These are phyloP conservation scores for Venusia cambrica DNA, from an alignment of 2,888 invertebrate genomes.

Conservation along the genomic window DNA sequence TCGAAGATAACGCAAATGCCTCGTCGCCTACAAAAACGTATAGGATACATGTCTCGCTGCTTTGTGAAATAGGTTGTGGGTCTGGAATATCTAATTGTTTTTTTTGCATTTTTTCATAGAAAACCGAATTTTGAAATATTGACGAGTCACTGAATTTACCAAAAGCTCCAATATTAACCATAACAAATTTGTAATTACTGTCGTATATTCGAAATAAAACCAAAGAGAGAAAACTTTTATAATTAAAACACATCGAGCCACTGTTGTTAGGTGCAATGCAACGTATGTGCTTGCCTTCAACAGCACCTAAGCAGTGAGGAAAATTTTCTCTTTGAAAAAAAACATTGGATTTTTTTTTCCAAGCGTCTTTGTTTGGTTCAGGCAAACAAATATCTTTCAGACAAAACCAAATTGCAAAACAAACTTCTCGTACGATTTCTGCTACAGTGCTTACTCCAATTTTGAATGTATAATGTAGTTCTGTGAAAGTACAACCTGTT, in stretches of 20 bases:
- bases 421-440: slow-evolving; percentile 32
- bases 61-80: slow-evolving; percentile 11
- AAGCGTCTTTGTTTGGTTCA: slow-evolving; percentile 26
- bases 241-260: slow-evolving; percentile 31
- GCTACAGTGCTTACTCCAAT: slow-evolving; percentile 30
- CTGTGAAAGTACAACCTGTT: slow-evolving; percentile 20
- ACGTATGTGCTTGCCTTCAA: slow-evolving; percentile 30
- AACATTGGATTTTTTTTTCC: slow-evolving; percentile 26
- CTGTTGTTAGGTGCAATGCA: slow-evolving; percentile 26
- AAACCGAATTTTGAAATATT: slow-evolving; percentile 32
- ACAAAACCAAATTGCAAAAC: slow-evolving; percentile 26
- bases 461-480: slow-evolving; percentile 17
- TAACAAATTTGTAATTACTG: slow-evolving; percentile 24
- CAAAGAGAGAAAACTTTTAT: slow-evolving; percentile 24
- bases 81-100: too few relatives aligned
- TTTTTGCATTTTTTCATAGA: slow-evolving; percentile 32
- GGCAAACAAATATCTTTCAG: slow-evolving; percentile 31
- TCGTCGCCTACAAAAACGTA: slow-evolving; percentile 18
- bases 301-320: slow-evolving; percentile 27
- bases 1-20: slow-evolving; percentile 14
- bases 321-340: slow-evolving; percentile 28
- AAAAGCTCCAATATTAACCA: slow-evolving; percentile 30
- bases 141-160: slow-evolving; percentile 32
- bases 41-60: slow-evolving; percentile 10
- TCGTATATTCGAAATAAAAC: slow-evolving; percentile 30